Conservation (phyloP, 2,113 vertebrate species). For the Spheniscus mendiculus region DNA sequence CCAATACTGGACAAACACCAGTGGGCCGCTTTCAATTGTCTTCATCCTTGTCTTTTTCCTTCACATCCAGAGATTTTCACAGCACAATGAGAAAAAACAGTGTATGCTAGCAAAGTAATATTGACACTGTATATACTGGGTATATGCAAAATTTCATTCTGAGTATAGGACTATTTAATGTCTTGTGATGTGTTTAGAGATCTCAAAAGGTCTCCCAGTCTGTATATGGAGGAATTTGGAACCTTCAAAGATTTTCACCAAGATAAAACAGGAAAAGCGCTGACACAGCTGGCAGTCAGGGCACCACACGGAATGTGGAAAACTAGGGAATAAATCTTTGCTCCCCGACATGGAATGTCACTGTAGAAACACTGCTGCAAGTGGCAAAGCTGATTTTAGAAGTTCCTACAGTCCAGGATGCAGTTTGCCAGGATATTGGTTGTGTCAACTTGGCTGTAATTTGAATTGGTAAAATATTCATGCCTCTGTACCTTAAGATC, state of each 20-base stretch:
- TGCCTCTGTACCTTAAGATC: not conserved
- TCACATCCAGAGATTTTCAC: not conserved
- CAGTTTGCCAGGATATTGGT: not conserved
- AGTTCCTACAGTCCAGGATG: not conserved
- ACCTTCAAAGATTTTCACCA: not conserved
- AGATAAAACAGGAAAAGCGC: not conserved
- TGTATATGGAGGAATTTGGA: not conserved
- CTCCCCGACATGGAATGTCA: not conserved
- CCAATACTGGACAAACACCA: not conserved
- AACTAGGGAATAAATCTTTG: not conserved
- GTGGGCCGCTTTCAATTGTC: not conserved
- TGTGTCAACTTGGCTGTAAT: not conserved
- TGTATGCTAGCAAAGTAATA: not conserved
- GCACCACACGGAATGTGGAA: not conserved
- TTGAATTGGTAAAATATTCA: not conserved
- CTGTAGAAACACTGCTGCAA: not conserved
- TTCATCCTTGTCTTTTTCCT: not conserved
- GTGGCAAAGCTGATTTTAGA: not conserved
- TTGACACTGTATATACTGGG: not conserved
- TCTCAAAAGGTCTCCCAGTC: not conserved
- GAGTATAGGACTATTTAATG: not conserved
- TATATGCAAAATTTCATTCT: not conserved
- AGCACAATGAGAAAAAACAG: not conserved
- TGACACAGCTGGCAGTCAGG: not conserved
- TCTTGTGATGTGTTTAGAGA: not conserved